Base-by-base conservation (phyloP, 2,797 vertebrate species). In the Xyrichtys novacula region DNA sequence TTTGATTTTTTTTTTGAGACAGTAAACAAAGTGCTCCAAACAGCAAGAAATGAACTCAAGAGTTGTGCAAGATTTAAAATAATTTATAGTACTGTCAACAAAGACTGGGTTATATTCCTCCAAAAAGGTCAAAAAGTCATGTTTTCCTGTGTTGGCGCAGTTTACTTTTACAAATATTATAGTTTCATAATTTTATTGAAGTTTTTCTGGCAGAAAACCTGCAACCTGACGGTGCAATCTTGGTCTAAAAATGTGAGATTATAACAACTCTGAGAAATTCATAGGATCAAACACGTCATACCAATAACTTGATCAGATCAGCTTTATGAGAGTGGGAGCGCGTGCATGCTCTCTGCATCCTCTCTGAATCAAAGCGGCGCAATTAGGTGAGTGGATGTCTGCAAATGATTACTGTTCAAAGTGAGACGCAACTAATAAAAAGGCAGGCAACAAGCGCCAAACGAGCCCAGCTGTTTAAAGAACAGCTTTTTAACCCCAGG, bases 341-440 rank as follows among this genome's bases (percentile, higher is more conserved):
- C 6, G 52, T 47, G 72, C 61, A 75, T 34, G 74, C 64, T 57
- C 74, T 56, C 67, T 20, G 74, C 71, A 26, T 75, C 72, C 54
- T 55, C 55, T 78, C 70, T 63, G 67, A 76, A 61, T 69, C 80
- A 53, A 56, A 14, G 67, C 64, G 72, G 44, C 76, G 52, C 78
- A 85, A 80, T 86, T 86, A 88, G 81, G 73, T 65, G 78, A 80
- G 72, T 74, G 78, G 71, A 64, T 69, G 82, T 55, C 90, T 92
- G 90, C 80, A 78, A 81, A 79, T 83, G 81, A 84, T 92, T 84
- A 91, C 72, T 48, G 76, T 78, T 90, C 81, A 83, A 84, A 88
- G 81, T 78, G 65, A 83, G 78, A 83, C 80, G 36, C 75, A 65
- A 80, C 78, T 76, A 67, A 75, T 87, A 84, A 91, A 90, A 81